Conservation (phyloP, 2,797 vertebrate genomes). For the Xyrichtys novacula region DNA sequence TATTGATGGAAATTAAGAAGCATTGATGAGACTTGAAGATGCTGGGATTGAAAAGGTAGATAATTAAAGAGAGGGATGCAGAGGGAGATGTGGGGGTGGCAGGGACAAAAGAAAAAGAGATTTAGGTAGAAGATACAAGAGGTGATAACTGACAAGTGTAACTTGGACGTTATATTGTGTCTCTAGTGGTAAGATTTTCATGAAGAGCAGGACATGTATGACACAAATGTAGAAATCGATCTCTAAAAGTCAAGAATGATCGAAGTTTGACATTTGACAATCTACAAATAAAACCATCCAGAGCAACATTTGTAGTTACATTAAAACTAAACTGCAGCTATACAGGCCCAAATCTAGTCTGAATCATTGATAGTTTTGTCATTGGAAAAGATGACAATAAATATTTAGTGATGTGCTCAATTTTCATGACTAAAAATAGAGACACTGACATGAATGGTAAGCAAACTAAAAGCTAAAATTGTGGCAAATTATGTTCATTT, state of each 20-base stretch:
- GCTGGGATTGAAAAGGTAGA: constrained; percentile 78
- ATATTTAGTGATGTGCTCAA: too few relatives aligned
- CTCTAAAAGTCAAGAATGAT: too few relatives aligned
- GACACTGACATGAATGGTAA: too few relatives aligned
- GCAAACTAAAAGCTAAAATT: too few relatives aligned
- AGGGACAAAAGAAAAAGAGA: constrained; percentile 46
- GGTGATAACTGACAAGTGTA: constrained; percentile 58
- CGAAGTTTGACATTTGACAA: too few relatives aligned
- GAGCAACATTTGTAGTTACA: background rate
- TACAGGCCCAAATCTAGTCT: too few relatives aligned
- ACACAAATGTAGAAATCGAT: too few relatives aligned
- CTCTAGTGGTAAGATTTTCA: background rate
- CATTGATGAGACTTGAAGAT: constrained; percentile 84
- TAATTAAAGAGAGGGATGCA: constrained; percentile 78
- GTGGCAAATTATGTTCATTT: too few relatives aligned
- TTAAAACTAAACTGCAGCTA: constrained; percentile 1
- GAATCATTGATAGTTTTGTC: too few relatives aligned
- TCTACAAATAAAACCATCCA: constrained; percentile 2
- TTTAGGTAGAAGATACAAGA: constrained; percentile 52
- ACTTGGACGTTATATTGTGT: constrained; percentile 28
- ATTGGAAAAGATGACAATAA: too few relatives aligned
- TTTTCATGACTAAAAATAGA: too few relatives aligned
- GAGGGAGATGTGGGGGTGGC: constrained; percentile 40
- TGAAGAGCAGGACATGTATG: background rate
- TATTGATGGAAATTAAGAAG: constrained; percentile 86